Conservation (phyloP, 2,888 invertebrate genomes). For the Scaptomyza reducta region DNA sequence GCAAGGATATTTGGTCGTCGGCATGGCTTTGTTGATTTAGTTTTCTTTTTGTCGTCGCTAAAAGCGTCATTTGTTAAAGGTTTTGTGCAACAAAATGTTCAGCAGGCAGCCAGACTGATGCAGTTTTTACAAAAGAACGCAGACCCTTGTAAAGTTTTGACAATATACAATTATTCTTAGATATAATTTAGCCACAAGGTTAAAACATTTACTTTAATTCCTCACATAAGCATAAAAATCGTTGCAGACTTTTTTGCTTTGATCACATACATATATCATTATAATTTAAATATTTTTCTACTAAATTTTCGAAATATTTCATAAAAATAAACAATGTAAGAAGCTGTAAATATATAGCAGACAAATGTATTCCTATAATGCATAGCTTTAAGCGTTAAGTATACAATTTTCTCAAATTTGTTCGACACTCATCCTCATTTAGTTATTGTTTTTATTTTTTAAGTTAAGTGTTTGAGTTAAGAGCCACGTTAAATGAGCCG, state of each 20-base stretch:
- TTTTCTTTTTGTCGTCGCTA: slow-evolving; percentile 12
- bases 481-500: slow-evolving; percentile 32
- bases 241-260: background rate
- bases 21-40: background rate
- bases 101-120: slow-evolving; percentile 55
- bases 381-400: background rate
- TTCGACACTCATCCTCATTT: no score
- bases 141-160: no score
- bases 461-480: slow-evolving; percentile 24
- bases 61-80: slow-evolving; percentile 21
- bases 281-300: no score
- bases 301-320: no score
- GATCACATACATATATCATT: background rate
- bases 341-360: no score
- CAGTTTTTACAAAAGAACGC: background rate
- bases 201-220: background rate
- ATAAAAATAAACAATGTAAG: no score
- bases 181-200: background rate
- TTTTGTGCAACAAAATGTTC: slow-evolving; percentile 60
- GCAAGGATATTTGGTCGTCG: background rate
- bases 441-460: background rate
- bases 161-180: no score
- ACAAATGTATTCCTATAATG: no score
- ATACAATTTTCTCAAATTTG: no score
- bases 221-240: background rate